phyloP scores from a whole-genome alignment of 1,140 invertebrate species.

The Drosophila seguyi region DNA sequence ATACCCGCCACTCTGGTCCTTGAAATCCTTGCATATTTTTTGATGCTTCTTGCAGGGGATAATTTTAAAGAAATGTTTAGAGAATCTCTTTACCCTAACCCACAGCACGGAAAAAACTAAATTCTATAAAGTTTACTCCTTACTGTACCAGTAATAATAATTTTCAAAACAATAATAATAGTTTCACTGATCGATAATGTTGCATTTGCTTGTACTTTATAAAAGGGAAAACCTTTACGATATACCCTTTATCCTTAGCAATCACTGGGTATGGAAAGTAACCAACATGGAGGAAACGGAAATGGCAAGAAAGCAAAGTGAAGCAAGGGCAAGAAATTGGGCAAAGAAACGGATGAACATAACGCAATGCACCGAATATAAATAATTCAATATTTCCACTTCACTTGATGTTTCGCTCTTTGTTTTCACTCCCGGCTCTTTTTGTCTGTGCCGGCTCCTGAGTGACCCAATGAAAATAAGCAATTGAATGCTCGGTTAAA shows the following conservation, averaged over 20 bases:
- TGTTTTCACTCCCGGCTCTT: conserved; percentile 56
- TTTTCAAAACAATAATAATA: neutral
- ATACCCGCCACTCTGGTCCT: neutral
- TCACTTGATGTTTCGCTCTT: conserved; percentile 63
- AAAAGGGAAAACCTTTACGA: neutral
- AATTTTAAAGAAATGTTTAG: neutral
- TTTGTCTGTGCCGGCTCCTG: conserved; percentile 17
- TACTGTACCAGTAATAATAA: no score
- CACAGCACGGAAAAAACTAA: neutral
- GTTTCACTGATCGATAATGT: neutral
- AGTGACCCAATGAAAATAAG: conserved; percentile 75
- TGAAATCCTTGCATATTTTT: neutral
- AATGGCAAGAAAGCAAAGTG: conserved; percentile 35
- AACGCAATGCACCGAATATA: conserved; percentile 80
- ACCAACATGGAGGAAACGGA: conserved; percentile 53
- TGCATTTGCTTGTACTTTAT: neutral
- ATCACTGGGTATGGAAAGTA: conserved; percentile 4
- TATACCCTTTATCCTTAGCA: neutral
- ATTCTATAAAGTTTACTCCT: no score
- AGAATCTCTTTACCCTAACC: no score
- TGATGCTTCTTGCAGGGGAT: neutral
- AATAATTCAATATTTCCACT: conserved; percentile 84
- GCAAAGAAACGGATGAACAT: conserved; percentile 61
- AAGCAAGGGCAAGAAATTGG: conserved; percentile 14
- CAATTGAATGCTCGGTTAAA: conserved; percentile 84